These are phyloP conservation scores for Litoditis marina DNA, from an alignment of 2,888 invertebrate species.

Conservation along the genomic window DNA sequence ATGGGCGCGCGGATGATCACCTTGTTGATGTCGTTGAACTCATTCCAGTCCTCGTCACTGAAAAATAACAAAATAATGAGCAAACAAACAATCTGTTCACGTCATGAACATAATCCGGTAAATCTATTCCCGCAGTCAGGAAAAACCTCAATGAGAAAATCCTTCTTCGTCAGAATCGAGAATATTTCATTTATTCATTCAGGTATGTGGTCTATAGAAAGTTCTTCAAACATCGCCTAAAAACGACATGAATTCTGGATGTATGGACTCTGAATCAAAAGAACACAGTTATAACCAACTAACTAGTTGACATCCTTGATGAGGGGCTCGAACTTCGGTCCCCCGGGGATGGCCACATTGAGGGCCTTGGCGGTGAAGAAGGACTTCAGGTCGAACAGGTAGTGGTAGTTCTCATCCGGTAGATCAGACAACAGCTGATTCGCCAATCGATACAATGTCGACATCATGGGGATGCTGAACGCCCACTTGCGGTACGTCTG, in stretches of 20 bases:
- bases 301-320: constrained; percentile 94
- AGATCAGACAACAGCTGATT: constrained; percentile 96
- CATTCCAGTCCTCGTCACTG: constrained; percentile 99
- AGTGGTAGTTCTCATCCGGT: constrained; percentile 91
- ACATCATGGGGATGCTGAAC: constrained; percentile 90
- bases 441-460: constrained; percentile 91
- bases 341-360: constrained; percentile 98
- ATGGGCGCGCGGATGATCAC: constrained; percentile 98
- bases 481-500: constrained; percentile 96
- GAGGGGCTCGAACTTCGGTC: constrained; percentile 97
- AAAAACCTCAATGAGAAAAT: too few species aligned
- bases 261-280: too few species aligned
- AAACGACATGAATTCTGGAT: too few species aligned
- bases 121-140: too few species aligned
- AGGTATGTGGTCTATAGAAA: too few species aligned
- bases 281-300: constrained; percentile 62
- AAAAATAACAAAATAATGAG: constrained; percentile 14
- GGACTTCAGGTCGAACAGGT: constrained; percentile 96
- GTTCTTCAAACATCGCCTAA: too few species aligned
- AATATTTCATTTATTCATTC: too few species aligned
- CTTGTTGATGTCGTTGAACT: constrained; percentile 99
- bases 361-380: constrained; percentile 99
- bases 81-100: too few species aligned
- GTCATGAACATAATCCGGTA: too few species aligned
- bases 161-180: too few species aligned